Evolutionary conservation across 1,140 invertebrate genomes (phyloP), one percentile per base, ranked within the genome.

Genomic region (Parasteatoda tepidariorum): DNA sequence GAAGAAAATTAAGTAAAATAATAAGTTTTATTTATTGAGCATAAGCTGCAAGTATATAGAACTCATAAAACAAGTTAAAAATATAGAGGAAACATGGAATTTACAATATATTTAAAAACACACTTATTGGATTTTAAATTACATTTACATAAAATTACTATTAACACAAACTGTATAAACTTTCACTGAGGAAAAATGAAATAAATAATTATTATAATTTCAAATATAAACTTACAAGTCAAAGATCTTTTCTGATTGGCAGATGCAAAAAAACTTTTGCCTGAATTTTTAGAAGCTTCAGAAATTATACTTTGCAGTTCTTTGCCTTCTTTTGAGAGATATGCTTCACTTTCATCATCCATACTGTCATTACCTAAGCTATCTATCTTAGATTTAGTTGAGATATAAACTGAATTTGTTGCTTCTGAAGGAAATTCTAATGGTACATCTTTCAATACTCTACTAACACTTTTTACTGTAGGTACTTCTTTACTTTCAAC

Each of bases 321-420:
- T 85, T 89, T 89, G 0, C 94, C 94, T 88, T 90, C 94, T 70
- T 93, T 90, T 85, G 92, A 93, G 33, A 85, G 33, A 86, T 94
- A 94, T 74, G 92, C 92, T 82, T 91, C 89, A 86, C 93, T 91
- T 89, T 96, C 94, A 83, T 95, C 94, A 87, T 95, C 94, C 2
- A 94, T 95, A 28, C 93, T 94, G 88, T 95, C 93, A 0, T 91
- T 91, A 81, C 92, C 91, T 28, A 88, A 87, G 85, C 90, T 92
- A 18, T 28, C 54, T 59, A 67, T 68, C 5, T 28, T 6, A 48
- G 3, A 13, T n/a, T n/a, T n/a, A n/a, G n/a, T n/a, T n/a, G n/a
- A n/a, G n/a, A 24, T n/a, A n/a, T 34, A 7, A 68, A 11, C n/a
- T n/a, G 38, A 26, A 41, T 18, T 31, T 13, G 2, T 13, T 41